Evolutionary conservation across 2,113 vertebrate species (phyloP), one percentile per base, ranked within the genome.

Genomic region (Gymnogyps californianus): DNA sequence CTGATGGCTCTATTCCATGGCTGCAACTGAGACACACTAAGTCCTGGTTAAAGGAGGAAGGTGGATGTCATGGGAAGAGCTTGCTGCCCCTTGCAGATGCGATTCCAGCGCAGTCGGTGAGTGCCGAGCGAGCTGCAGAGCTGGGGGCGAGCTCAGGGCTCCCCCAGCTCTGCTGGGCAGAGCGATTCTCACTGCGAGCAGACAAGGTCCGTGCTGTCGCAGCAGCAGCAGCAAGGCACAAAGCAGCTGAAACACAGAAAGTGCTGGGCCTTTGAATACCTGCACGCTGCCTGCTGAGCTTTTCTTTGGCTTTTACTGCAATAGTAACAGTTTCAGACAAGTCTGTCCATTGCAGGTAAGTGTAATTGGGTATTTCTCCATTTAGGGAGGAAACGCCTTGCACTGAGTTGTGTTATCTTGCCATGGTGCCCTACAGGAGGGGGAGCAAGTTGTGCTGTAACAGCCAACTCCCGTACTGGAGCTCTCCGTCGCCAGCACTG

Each of bases 281-380:
- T 15, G n/a, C 4, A 2, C 1, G 6, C 70, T 51, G 49, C 66
- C 61, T 21, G 72, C 67, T n/a, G 9, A 7, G 3, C 25, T 6
- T 22, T n/a, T 21, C 72, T 78, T 20, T 52, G 59, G 32, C 87
- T 64, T 93, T 49, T 24, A 5, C 28, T 25, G 42, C n/a, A 32
- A 2, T n/a, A 6, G 54, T 40, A 40, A 20, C 16, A 11, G 55
- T 67, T 61, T 46, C 57, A 70, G 67, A 40, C 72, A 34, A 52
- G 42, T 4, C 46, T 81, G 52, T 4, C 44, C 17, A 0, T 34
- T 16, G 13, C 89, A 97, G 97, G 96, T 97, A 95, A 95, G 95
- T 92, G 83, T 29, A 4, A 6, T 0, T 6, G 47, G 21, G 28
- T 26, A 4, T 84, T 90, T 62, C 67, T 87, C 86, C 49, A 1